Conservation (phyloP, 2,888 invertebrate species). For the Rotaria sp. region DNA sequence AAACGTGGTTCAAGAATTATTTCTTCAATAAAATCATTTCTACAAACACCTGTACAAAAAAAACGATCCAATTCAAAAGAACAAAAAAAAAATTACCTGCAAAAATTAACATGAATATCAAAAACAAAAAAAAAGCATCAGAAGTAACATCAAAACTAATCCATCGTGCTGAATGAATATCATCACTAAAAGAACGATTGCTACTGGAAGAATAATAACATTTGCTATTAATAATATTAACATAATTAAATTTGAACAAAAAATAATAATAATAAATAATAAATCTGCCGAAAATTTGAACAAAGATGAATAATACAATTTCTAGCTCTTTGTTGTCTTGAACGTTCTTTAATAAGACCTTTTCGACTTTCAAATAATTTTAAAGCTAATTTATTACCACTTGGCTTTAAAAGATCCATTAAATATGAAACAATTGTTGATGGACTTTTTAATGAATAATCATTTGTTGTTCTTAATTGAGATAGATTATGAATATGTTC, state of each 20-base stretch:
- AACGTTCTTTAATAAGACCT: constrained; percentile 94
- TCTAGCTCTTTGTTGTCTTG: constrained; percentile 91
- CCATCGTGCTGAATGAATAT: constrained; percentile 87
- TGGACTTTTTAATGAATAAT: neutral
- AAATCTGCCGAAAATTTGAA: constrained; percentile 88
- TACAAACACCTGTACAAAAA: constrained; percentile 67
- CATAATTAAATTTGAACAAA: constrained; percentile 99
- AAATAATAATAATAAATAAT: too few relatives aligned
- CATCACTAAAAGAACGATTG: constrained; percentile 99
- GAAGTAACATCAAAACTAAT: constrained; percentile 99
- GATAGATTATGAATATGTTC: too few relatives aligned
- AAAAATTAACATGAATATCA: constrained; percentile 81
- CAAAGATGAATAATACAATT: constrained; percentile 99
- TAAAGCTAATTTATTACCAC: constrained; percentile 98
- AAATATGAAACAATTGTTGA: constrained; percentile 13
- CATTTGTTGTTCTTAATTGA: too few relatives aligned
- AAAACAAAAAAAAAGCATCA: constrained; percentile 98
- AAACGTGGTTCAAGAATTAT: constrained; percentile 96
- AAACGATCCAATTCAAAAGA: too few relatives aligned
- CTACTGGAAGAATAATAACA: constrained; percentile 94
- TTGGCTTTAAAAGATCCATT: constrained; percentile 80
- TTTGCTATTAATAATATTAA: constrained; percentile 91
- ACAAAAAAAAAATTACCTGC: neutral
- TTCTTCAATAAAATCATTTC: constrained; percentile 69
- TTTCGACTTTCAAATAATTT: constrained; percentile 98